A percentile compares a stretch with the other conserved stretches of the same genome.
phyloP scores from a whole-genome alignment of 2,797 vertebrate genomes.

The Danio aesculapii region DNA sequence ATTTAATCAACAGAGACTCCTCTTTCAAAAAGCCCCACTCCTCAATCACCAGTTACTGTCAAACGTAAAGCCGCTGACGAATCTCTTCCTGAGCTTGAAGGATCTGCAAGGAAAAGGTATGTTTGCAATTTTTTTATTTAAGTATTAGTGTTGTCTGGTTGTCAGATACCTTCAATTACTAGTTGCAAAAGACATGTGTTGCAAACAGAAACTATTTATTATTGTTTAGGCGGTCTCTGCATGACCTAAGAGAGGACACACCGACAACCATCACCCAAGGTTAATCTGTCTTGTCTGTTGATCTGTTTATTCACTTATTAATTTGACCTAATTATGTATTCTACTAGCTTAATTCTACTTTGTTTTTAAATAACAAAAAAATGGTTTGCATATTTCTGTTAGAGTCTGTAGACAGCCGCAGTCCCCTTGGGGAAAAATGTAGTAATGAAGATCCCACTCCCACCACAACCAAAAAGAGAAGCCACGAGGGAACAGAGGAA shows the following conservation, averaged over 20 bases:
- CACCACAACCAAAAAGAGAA: conserved; percentile 48
- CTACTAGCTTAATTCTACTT: neutral
- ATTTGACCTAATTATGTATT: neutral
- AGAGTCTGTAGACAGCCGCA: conserved; percentile 35
- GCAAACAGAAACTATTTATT: neutral
- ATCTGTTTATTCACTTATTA: no score
- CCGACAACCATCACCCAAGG: conserved; percentile 47
- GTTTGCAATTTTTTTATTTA: neutral
- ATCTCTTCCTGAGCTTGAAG: conserved; percentile 40
- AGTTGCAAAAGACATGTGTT: neutral
- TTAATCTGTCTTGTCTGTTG: conserved; percentile 18
- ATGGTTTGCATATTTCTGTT: neutral
- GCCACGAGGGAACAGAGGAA: conserved; percentile 40
- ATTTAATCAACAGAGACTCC: conserved; percentile 38
- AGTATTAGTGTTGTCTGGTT: neutral
- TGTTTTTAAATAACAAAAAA: neutral
- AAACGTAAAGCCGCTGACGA: conserved; percentile 66
- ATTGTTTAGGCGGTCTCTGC: conserved; percentile 62
- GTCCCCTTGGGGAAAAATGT: conserved; percentile 37
- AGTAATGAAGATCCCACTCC: conserved; percentile 16
- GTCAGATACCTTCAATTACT: neutral
- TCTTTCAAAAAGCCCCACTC: conserved; percentile 46
- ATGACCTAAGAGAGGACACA: conserved; percentile 61
- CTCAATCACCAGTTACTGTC: conserved; percentile 48
- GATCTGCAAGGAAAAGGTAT: conserved; percentile 66